Conservation (phyloP, 2,888 invertebrate species). For the Criorhina ranunculi region DNA sequence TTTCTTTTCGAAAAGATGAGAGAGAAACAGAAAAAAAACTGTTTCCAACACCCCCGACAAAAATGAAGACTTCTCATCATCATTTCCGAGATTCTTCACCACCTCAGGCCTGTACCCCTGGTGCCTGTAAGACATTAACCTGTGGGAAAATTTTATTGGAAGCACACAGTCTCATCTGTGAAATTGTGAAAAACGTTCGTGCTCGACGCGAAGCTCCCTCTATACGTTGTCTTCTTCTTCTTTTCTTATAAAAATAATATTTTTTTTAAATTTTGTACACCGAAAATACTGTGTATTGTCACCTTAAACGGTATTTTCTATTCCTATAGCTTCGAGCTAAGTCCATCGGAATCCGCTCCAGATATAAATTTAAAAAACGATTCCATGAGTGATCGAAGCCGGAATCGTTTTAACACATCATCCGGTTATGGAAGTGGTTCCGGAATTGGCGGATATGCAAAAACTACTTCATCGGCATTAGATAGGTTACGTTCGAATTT, state of each 20-base stretch:
- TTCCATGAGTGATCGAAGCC: constrained; percentile 82
- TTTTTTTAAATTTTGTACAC: not conserved
- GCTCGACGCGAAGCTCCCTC: constrained; percentile 53
- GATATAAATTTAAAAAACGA: constrained; percentile 77
- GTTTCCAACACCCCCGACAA: constrained; percentile 26
- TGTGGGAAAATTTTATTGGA: constrained; percentile 72
- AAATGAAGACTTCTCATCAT: constrained; percentile 46
- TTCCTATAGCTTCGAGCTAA: constrained; percentile 76
- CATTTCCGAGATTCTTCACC: constrained; percentile 54
- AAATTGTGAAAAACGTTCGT: constrained; percentile 71
- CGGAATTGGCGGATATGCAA: constrained; percentile 65
- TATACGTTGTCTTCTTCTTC: constrained; percentile 50
- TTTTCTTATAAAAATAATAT: constrained; percentile 40
- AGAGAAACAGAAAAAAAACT: constrained; percentile 1
- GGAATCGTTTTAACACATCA: constrained; percentile 80
- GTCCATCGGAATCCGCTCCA: constrained; percentile 77
- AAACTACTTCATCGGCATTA: constrained; percentile 81
- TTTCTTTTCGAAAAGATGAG: constrained; percentile 30
- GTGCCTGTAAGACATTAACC: constrained; percentile 59
- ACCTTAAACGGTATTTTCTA: constrained; percentile 41
- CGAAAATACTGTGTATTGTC: not conserved
- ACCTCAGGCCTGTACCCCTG: constrained; percentile 11
- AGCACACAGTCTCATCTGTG: constrained; percentile 70
- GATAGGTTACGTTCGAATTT: constrained; percentile 84
- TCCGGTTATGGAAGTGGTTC: constrained; percentile 80